Conservation (phyloP, 2,797 vertebrate genomes). For the Poeciliopsis infans region DNA sequence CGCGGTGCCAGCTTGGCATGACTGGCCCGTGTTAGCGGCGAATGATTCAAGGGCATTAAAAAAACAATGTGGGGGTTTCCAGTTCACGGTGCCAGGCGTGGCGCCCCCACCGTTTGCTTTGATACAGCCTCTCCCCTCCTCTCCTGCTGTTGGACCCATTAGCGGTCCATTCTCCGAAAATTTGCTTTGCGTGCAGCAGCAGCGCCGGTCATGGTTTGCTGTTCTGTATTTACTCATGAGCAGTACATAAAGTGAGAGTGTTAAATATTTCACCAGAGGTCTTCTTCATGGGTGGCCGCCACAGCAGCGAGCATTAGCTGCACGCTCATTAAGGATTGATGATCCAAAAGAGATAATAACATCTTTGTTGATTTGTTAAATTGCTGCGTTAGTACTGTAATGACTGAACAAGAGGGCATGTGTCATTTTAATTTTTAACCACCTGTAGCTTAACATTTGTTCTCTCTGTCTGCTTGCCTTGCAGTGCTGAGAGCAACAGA, state of each 20-base stretch:
- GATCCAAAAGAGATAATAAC: constrained; percentile 62
- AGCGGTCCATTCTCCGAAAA: constrained; percentile 49
- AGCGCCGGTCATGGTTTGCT: constrained; percentile 57
- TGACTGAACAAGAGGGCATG: constrained; percentile 42
- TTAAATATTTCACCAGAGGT: constrained; percentile 54
- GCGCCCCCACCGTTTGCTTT: constrained; percentile 51
- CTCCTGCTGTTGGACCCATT: constrained; percentile 41
- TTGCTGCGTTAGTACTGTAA: constrained; percentile 52
- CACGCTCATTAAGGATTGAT: constrained; percentile 62
- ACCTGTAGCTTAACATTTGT: constrained; percentile 48
- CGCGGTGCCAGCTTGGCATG: constrained; percentile 70
- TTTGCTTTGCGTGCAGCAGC: constrained; percentile 54
- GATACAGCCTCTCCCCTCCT: constrained; percentile 63
- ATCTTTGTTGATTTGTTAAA: constrained; percentile 70
- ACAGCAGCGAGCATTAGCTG: constrained; percentile 33
- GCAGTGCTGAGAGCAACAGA: constrained; percentile 58
- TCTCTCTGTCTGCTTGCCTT: constrained; percentile 51
- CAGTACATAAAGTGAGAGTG: constrained; percentile 39
- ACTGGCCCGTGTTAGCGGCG: constrained; percentile 54
- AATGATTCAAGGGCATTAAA: constrained; percentile 78
- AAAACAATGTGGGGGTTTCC: constrained; percentile 45
- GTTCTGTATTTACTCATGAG: constrained; percentile 56
- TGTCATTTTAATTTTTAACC: constrained; percentile 44
- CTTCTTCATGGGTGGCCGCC: constrained; percentile 44
- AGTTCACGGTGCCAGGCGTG: constrained; percentile 63